A percentile compares a stretch with the other conserved stretches of the same genome.
phyloP scores from a whole-genome alignment of 2,888 invertebrate genomes.

The Biston stratarius region DNA sequence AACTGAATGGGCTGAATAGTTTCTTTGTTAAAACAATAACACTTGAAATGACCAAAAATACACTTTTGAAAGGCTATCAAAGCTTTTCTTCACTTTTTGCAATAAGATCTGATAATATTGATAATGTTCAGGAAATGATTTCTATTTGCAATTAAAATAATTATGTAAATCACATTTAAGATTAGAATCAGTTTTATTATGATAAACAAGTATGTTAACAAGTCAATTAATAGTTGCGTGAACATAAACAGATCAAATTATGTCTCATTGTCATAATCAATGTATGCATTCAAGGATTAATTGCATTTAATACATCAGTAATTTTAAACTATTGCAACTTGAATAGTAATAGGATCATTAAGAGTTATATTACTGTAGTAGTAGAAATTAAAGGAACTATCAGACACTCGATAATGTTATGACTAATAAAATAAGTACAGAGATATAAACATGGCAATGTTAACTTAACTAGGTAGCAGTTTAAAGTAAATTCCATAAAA shows the following conservation, averaged over 20 bases:
- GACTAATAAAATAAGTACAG: conserved; percentile 2
- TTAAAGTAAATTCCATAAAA: background rate
- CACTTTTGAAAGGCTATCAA: background rate
- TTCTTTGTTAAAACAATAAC: background rate
- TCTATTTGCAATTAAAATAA: conserved; percentile 5
- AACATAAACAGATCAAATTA: conserved; percentile 25
- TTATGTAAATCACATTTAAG: conserved; percentile 22
- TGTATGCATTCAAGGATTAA: conserved; percentile 19
- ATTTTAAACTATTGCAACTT: conserved; percentile 5
- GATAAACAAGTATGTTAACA: conserved; percentile 23
- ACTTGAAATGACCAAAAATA: background rate
- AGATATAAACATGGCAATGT: conserved; percentile 6
- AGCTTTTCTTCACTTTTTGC: background rate
- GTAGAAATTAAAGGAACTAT: background rate
- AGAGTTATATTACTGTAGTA: background rate
- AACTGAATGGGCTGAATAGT: background rate
- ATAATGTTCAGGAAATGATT: conserved; percentile 10
- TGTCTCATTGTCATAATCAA: conserved; percentile 27
- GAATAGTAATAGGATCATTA: background rate
- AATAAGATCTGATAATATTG: background rate
- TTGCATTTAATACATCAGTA: conserved; percentile 1
- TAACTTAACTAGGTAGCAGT: conserved; percentile 6
- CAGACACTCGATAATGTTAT: background rate
- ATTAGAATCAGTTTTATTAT: conserved; percentile 22
- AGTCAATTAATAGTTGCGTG: conserved; percentile 23